Evolutionary conservation across 2,113 vertebrate genomes (phyloP).

Genomic region (Upupa epops): DNA sequence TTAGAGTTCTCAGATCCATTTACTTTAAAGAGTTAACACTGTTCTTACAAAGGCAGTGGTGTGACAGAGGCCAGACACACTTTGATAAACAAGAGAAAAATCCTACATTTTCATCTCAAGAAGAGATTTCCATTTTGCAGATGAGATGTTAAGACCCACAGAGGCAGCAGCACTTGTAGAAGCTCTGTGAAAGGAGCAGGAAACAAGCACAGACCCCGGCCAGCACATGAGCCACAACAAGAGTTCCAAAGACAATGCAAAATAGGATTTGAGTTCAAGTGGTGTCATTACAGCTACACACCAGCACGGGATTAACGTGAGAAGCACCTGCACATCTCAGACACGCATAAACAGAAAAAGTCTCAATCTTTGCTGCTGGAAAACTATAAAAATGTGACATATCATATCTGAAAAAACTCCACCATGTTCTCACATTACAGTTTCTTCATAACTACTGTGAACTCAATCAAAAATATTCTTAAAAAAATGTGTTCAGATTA

Average conservation of each 20-base stretch:
- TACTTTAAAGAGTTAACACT: background rate
- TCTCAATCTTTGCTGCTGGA: background rate
- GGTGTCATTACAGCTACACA: background rate
- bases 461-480: background rate
- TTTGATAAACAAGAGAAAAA: background rate
- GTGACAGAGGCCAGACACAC: background rate
- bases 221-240: background rate
- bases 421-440: background rate
- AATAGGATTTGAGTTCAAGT: background rate
- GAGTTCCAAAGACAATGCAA: background rate
- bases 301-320: fast-evolving
- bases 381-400: background rate
- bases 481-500: background rate
- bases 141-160: background rate
- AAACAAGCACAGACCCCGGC: background rate
- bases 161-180: background rate
- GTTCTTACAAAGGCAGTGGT: background rate
- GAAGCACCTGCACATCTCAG: background rate
- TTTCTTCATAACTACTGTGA: background rate
- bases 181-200: background rate
- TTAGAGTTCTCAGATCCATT: background rate
- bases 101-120: background rate
- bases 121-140: background rate
- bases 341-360: background rate
- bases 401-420: fast-evolving